phyloP scores from a whole-genome alignment of 2,888 invertebrate genomes.

The Gordius sp. region DNA sequence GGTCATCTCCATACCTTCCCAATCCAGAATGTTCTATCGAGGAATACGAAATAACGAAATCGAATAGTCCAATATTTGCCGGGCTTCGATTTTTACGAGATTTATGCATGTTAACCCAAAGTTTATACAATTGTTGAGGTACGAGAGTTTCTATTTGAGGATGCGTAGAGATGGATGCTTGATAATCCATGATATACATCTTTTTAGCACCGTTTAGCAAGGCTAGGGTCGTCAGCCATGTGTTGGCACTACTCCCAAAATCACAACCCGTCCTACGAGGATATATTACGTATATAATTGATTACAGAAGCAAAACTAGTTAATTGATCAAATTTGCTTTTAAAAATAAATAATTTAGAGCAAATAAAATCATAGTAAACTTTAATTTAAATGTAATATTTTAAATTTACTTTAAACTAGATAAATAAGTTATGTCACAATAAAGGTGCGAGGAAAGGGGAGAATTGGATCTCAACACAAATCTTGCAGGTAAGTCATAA shows the following conservation, averaged over 20 bases:
- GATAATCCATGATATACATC: not conserved
- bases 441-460: too few species aligned
- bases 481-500: too few species aligned
- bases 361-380: too few species aligned
- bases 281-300: too few species aligned
- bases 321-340: too few species aligned
- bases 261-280: not conserved
- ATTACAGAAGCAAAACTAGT: too few species aligned
- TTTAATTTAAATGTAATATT: too few species aligned
- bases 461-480: too few species aligned
- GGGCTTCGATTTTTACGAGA: not conserved
- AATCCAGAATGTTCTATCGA: slow-evolving; percentile 8
- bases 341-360: too few species aligned
- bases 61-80: not conserved
- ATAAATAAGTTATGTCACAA: too few species aligned
- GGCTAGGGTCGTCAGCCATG: not conserved
- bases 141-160: not conserved
- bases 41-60: slow-evolving; percentile 4
- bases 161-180: not conserved
- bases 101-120: not conserved
- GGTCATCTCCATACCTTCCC: slow-evolving; percentile 7
- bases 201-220: not conserved
- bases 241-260: not conserved
- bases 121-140: not conserved
- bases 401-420: too few species aligned